phyloP scores from a whole-genome alignment of 2,888 invertebrate species.

The Hydrotaea cyrtoneurina region DNA sequence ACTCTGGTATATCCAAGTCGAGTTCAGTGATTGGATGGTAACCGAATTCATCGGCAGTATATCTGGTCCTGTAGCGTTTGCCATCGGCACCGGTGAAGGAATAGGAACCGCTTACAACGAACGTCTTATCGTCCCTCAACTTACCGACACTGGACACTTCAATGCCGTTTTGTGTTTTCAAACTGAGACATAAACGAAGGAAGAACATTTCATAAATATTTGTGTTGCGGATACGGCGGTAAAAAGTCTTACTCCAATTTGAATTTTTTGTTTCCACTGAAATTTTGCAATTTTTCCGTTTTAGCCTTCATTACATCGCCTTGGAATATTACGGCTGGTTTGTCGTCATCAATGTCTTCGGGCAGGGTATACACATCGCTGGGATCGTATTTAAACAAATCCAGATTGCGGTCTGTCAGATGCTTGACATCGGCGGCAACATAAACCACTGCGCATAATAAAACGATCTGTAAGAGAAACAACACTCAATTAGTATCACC shows the following conservation, averaged over 20 bases:
- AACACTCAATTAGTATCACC: neutral
- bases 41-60: slow-evolving; percentile 80
- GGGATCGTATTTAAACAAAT: slow-evolving; percentile 79
- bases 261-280: slow-evolving; percentile 78
- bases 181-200: slow-evolving; percentile 70
- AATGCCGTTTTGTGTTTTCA: slow-evolving; percentile 80
- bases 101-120: slow-evolving; percentile 80
- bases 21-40: slow-evolving; percentile 81
- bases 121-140: slow-evolving; percentile 80
- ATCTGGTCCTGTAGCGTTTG: slow-evolving; percentile 79
- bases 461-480: slow-evolving; percentile 59
- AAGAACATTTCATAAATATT: neutral
- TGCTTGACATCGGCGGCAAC: slow-evolving; percentile 76
- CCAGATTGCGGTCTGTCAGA: slow-evolving; percentile 75
- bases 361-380: slow-evolving; percentile 78
- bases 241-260: slow-evolving; percentile 78
- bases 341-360: slow-evolving; percentile 79
- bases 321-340: slow-evolving; percentile 76
- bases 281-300: slow-evolving; percentile 76
- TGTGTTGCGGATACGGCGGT: neutral
- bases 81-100: slow-evolving; percentile 81
- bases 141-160: slow-evolving; percentile 80
- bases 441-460: slow-evolving; percentile 72
- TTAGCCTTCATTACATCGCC: slow-evolving; percentile 79
- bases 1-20: slow-evolving; percentile 79